Evolutionary conservation across 2,888 invertebrate species (phyloP).

Genomic region (Geophilus truncorum): DNA sequence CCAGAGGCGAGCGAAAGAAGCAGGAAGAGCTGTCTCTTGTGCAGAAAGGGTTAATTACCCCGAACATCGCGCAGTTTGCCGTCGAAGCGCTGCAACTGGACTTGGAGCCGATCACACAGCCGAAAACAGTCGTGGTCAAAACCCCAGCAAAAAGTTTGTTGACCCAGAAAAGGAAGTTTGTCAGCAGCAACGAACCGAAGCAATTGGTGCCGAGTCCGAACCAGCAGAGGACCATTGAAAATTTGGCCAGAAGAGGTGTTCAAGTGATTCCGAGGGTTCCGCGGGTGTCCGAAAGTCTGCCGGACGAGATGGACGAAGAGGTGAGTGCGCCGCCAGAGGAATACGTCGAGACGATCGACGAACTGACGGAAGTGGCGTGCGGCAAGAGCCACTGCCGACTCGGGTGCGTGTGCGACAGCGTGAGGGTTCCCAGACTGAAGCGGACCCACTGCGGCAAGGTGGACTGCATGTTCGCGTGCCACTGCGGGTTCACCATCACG

Average conservation of each 20-base stretch:
- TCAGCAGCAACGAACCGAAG: background rate
- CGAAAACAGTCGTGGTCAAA: background rate
- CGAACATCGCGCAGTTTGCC: background rate
- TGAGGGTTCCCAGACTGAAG: constrained; percentile 34
- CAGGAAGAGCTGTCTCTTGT: background rate
- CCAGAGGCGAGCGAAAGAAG: background rate
- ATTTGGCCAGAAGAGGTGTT: background rate
- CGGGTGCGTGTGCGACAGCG: constrained; percentile 64
- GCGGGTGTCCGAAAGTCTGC: background rate
- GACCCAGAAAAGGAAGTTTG: too few relatives aligned
- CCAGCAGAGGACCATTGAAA: background rate
- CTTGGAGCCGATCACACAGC: background rate
- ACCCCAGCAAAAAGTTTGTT: too few relatives aligned
- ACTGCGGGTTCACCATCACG: constrained; percentile 44
- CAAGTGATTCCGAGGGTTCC: background rate
- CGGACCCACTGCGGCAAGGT: constrained; percentile 60
- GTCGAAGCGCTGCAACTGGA: background rate
- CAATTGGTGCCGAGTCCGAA: background rate
- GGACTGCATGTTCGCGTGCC: constrained; percentile 60
- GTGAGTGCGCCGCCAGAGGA: background rate
- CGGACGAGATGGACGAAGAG: background rate
- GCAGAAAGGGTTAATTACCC: background rate
- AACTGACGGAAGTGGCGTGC: constrained; percentile 51
- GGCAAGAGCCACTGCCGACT: constrained; percentile 56
- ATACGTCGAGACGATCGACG: background rate